These are phyloP conservation scores for Aviceda subcristata DNA, from an alignment of 2,113 vertebrate species.

Conservation along the genomic window DNA sequence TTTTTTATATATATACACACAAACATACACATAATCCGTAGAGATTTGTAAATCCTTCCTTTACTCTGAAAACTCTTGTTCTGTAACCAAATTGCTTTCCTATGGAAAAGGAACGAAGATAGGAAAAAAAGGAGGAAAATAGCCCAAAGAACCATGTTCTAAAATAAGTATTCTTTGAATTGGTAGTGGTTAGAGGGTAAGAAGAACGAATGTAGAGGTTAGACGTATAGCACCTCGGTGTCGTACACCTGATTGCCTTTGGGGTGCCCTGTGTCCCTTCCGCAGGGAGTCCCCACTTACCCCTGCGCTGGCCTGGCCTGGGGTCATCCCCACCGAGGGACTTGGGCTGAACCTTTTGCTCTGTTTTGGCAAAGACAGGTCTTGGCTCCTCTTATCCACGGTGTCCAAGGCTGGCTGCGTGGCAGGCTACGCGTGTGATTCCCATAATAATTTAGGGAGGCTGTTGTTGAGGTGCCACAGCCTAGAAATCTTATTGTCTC, in stretches of 20 bases:
- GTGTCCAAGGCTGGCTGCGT: background rate
- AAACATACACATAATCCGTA: background rate
- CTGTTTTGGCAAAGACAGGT: background rate
- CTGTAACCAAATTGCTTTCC: background rate
- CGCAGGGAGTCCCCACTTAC: background rate
- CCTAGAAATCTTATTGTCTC: background rate
- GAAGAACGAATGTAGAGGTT: background rate
- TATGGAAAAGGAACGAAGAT: too few species aligned
- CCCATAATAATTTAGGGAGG: too few species aligned
- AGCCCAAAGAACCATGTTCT: too few species aligned
- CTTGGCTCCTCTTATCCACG: background rate
- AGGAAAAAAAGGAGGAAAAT: background rate
- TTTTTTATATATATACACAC: too few species aligned
- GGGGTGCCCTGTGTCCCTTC: background rate
- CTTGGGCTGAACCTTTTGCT: background rate
- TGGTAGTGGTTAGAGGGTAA: background rate
- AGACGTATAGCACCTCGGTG: too few species aligned
- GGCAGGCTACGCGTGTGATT: fast-evolving
- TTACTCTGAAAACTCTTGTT: background rate
- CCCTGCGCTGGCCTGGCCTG: background rate
- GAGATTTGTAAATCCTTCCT: background rate
- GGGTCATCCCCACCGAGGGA: fast-evolving
- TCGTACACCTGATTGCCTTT: fast-evolving
- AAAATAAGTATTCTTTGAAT: too few species aligned
- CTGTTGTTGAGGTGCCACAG: background rate